Evolutionary conservation across 2,113 vertebrate species (phyloP).

Genomic region (Hippocampus barbouri): DNA sequence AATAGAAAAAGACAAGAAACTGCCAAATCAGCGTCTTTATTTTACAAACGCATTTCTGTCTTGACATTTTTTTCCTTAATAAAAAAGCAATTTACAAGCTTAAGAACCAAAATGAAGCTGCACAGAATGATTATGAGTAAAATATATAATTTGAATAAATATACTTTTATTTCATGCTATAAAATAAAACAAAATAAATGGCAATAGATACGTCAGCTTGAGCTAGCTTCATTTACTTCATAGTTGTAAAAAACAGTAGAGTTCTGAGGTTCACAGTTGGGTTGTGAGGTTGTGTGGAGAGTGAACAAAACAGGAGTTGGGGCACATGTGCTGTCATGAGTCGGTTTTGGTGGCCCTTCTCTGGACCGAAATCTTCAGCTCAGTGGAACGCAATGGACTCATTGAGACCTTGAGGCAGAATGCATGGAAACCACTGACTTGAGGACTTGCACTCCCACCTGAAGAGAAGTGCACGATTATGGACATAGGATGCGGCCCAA

Average conservation of each 20-base stretch:
- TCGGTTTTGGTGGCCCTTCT: constrained; percentile 48
- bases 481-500: constrained; percentile 59
- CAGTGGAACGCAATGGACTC: constrained; percentile 60
- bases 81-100: constrained; percentile 99
- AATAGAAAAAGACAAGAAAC: constrained; percentile 45
- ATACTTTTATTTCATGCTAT: constrained; percentile 96
- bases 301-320: constrained; percentile 64
- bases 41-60: constrained; percentile 95
- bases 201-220: constrained; percentile 93
- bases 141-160: constrained; percentile 99
- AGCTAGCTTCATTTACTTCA: constrained; percentile 99
- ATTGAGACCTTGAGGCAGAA: constrained; percentile 71
- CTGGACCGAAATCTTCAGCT: constrained; percentile 53
- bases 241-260: constrained; percentile 89
- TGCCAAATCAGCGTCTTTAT: constrained; percentile 99
- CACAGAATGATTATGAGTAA: constrained; percentile 96
- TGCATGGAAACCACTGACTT: constrained; percentile 66
- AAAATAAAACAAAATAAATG: constrained; percentile 96
- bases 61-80: constrained; percentile 92
- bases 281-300: constrained; percentile 81
- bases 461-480: constrained; percentile 72
- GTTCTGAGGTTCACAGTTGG: constrained; percentile 98
- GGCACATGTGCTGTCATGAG: constrained; percentile 44
- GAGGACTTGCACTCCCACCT: constrained; percentile 70
- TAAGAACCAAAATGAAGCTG: constrained; percentile 82